These are phyloP conservation scores for Acanthurus leucopareius DNA, from an alignment of 2,797 vertebrate species.

Conservation along the genomic window DNA sequence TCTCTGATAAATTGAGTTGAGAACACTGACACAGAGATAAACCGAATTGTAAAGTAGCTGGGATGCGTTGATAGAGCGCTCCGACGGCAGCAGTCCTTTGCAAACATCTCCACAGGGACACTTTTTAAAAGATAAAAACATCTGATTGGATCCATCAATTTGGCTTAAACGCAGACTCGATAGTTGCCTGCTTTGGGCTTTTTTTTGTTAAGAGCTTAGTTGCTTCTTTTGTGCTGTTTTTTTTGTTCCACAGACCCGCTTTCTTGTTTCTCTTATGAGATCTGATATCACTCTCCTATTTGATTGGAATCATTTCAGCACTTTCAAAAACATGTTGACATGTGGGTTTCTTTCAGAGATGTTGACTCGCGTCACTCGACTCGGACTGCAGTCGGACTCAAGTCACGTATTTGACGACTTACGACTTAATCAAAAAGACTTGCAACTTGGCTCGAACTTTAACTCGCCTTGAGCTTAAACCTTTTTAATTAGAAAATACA, in stretches of 20 bases:
- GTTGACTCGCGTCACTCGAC: no score
- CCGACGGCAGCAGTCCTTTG: conserved; percentile 57
- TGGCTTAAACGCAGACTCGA: conserved; percentile 41
- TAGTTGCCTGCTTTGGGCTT: no score
- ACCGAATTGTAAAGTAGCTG: conserved; percentile 76
- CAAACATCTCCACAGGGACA: conserved; percentile 64
- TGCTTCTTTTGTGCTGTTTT: no score
- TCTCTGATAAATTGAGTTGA: conserved; percentile 77
- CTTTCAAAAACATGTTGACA: conserved; percentile 50
- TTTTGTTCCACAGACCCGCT: no score
- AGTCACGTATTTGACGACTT: no score
- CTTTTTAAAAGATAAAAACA: conserved; percentile 63
- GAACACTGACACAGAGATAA: conserved; percentile 75
- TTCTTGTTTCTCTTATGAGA: no score
- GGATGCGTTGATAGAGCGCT: conserved; percentile 72
- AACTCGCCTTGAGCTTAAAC: no score
- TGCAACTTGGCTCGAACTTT: no score
- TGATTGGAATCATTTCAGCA: conserved; percentile 40
- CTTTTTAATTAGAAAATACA: no score
- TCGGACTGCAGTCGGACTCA: no score
- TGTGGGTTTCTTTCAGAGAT: conserved; percentile 9
- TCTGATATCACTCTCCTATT: neutral
- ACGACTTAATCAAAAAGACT: no score
- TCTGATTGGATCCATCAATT: conserved; percentile 71
- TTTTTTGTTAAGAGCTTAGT: no score